Evolutionary conservation across 2,888 invertebrate species (phyloP).

Genomic region (Cantharis lateralis): DNA sequence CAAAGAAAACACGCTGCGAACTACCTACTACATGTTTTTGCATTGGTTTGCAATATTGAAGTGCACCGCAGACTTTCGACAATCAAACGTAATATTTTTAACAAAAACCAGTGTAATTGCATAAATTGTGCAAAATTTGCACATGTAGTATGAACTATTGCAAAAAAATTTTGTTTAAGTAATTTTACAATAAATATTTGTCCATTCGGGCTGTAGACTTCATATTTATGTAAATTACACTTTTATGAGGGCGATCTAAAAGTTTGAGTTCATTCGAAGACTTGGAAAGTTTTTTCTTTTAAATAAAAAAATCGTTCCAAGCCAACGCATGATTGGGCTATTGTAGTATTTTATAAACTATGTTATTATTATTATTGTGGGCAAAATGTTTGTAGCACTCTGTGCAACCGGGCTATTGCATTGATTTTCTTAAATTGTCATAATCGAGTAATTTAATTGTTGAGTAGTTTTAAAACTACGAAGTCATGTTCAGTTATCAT

Average conservation of each 20-base stretch:
- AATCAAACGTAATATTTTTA: constrained; percentile 24
- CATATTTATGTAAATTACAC: constrained; percentile 58
- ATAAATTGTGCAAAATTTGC: constrained; percentile 17
- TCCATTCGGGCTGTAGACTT: constrained; percentile 57
- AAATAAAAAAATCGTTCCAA: constrained; percentile 20
- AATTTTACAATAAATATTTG: constrained; percentile 58
- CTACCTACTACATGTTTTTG: background rate
- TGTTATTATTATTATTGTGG: constrained; percentile 39
- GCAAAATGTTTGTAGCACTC: constrained; percentile 57
- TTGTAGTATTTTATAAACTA: constrained; percentile 49
- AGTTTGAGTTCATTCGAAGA: constrained; percentile 45
- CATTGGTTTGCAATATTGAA: constrained; percentile 29
- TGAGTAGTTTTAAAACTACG: background rate
- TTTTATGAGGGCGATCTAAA: constrained; percentile 44
- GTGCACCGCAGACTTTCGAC: constrained; percentile 4
- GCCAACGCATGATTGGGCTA: constrained; percentile 52
- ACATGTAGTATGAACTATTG: constrained; percentile 53
- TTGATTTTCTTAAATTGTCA: constrained; percentile 45
- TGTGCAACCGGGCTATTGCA: constrained; percentile 59
- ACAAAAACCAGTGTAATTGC: constrained; percentile 32
- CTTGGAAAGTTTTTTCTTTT: constrained; percentile 35
- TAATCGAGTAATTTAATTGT: constrained; percentile 19
- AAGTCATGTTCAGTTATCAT: constrained; percentile 38
- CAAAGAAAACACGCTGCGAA: background rate
- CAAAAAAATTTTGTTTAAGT: constrained; percentile 53